Base-by-base conservation (phyloP, 1,140 invertebrate genomes). In the Tachypleus tridentatus region DNA sequence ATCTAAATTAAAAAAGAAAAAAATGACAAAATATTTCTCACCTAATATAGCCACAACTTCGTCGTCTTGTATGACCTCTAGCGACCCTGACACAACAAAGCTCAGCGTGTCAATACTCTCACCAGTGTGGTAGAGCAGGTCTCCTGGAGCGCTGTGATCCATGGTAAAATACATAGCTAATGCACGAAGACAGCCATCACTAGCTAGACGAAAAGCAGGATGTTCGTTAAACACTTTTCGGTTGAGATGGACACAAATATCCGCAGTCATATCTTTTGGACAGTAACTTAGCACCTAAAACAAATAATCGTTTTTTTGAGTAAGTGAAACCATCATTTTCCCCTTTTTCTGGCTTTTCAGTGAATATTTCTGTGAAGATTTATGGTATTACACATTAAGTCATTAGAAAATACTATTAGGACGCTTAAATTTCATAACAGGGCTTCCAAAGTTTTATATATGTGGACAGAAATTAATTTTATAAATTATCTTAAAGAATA, bases 261-360 rank as follows among this genome's bases (percentile, higher is more conserved):
- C 97, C 54, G 97, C 97, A 77, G 98, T 98, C 97, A 99, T 99
- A 80, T 99, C 97, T 80, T 99, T 99, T 3, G 97, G 97, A 81
- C 97, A 99, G 82, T 98, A 99, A 79, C 98, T 97, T 70, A 99
- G 83, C 67, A 99, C 96, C 91, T 95, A 79, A 8, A 58, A 68
- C 5, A 29, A 29, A 29, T 29, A 29, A 29, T 29, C 29, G 29
- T 29, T 29, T 29, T 29, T 29, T 29, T 29, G 29, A 29, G 29
- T 29, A 2, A 29, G 29, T 29, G 29, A 2, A 29, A 29, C 29
- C 29, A 29, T 29, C 29, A 2, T 29, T 29, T 29, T 29, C 29
- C 29, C 29, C 29, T 29, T 29, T 29, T 29, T 29, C 29, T 29
- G 29, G 29, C 29, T 29, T 29, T 29, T 29, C 29, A 29, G 29